Evolutionary conservation across 2,113 vertebrate genomes (phyloP).

Genomic region (Cyprinodon tularosa): DNA sequence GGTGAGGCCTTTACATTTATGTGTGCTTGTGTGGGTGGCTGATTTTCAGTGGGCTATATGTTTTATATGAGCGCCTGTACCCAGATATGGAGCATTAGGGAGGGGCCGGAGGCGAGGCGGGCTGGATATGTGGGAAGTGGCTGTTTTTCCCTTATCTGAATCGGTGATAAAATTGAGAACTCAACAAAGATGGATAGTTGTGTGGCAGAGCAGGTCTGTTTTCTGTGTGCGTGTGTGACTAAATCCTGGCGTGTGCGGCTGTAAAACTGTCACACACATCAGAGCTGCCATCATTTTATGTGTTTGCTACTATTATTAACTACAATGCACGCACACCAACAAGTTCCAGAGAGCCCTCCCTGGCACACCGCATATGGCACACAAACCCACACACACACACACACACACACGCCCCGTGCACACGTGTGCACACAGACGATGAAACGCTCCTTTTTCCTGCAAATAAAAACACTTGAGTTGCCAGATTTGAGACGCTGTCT

Average conservation of each 20-base stretch:
- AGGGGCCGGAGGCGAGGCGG: constrained; percentile 25
- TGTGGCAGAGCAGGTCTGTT: constrained; percentile 68
- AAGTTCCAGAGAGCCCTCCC: constrained; percentile 76
- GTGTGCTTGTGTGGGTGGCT: constrained; percentile 16
- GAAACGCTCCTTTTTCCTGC: constrained; percentile 41
- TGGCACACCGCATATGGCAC: constrained; percentile 70
- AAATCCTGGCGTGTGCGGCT: constrained; percentile 66
- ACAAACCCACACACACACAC: constrained; percentile 66
- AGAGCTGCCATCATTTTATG: constrained; percentile 74
- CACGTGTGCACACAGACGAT: background rate
- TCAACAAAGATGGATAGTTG: constrained; percentile 72
- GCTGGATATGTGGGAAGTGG: constrained; percentile 80
- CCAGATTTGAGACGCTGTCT: constrained; percentile 66
- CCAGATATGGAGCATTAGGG: constrained; percentile 39
- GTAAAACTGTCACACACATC: constrained; percentile 80
- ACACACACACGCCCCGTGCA: background rate
- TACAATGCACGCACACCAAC: constrained; percentile 75
- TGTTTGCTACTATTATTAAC: constrained; percentile 82
- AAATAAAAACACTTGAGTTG: constrained; percentile 76
- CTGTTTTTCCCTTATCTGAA: constrained; percentile 57
- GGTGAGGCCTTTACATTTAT: constrained; percentile 54
- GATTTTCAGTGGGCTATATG: constrained; percentile 52
- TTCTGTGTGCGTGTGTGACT: constrained; percentile 42
- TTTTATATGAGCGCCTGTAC: constrained; percentile 36
- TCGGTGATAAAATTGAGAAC: constrained; percentile 75